Percentiles rank a stretch among this genome's conserved stretches.
These are phyloP conservation scores for Parauchenoglanis punctatus DNA, from an alignment of 2,797 vertebrate species.

Conservation along the genomic window DNA sequence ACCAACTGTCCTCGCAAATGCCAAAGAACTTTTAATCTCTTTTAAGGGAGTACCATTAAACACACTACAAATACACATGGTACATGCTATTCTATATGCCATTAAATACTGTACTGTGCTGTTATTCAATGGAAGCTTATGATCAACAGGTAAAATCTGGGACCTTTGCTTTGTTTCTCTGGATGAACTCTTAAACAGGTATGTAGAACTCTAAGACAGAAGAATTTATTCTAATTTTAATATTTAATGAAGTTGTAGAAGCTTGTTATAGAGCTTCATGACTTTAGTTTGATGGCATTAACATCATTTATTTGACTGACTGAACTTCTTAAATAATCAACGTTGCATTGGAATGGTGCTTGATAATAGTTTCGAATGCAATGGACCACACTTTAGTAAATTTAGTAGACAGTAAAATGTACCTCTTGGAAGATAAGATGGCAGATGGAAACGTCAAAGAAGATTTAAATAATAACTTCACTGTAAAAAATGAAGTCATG, in stretches of 20 bases:
- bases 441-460: too few relatives aligned
- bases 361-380: background rate
- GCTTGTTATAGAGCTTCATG: too few relatives aligned
- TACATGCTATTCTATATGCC: background rate
- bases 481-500: too few relatives aligned
- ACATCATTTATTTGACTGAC: too few relatives aligned
- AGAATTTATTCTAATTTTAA: background rate
- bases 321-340: too few relatives aligned
- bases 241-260: too few relatives aligned
- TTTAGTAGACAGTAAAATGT: background rate
- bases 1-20: constrained; percentile 30
- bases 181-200: background rate
- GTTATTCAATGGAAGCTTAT: background rate
- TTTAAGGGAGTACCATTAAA: background rate
- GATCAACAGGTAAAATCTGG: background rate
- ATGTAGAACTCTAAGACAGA: background rate
- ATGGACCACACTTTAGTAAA: background rate
- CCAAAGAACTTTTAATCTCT: background rate
- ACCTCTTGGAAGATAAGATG: too few relatives aligned
- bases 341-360: too few relatives aligned
- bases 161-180: background rate
- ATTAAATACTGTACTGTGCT: background rate
- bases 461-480: too few relatives aligned
- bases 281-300: too few relatives aligned
- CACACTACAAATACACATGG: background rate